Conservation (phyloP, 2,797 vertebrate genomes). For the Malacoctenus gilli region DNA sequence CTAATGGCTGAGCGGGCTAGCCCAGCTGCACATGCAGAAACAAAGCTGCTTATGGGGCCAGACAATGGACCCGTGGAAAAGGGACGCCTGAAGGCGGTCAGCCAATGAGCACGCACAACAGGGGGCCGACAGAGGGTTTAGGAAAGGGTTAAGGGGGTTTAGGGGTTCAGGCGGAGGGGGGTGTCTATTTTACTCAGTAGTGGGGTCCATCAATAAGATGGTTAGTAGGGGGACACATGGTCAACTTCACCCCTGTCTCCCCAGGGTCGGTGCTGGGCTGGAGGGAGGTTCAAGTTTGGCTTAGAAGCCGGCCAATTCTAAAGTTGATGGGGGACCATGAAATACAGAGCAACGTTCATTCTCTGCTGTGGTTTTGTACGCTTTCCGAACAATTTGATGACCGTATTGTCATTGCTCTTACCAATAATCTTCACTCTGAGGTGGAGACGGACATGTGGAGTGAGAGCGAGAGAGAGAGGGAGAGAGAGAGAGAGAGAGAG, state of each 20-base stretch:
- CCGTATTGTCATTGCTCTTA: slow-evolving; percentile 41
- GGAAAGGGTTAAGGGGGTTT: slow-evolving; percentile 74
- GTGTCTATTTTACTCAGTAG: slow-evolving; percentile 57
- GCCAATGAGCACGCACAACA: slow-evolving; percentile 77
- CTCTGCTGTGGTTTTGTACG: slow-evolving; percentile 48
- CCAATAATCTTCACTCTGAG: slow-evolving; percentile 13
- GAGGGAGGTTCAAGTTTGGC: slow-evolving; percentile 74
- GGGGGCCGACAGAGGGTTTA: slow-evolving; percentile 78
- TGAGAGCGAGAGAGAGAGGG: slow-evolving; percentile 10
- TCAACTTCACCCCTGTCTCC: slow-evolving; percentile 71
- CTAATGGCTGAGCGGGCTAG: slow-evolving; percentile 78
- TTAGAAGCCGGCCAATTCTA: slow-evolving; percentile 62
- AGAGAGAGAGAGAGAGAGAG: slow-evolving; percentile 29
- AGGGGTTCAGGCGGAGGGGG: slow-evolving; percentile 55
- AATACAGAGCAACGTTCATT: slow-evolving; percentile 75
- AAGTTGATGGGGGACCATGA: slow-evolving; percentile 78
- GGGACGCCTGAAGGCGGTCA: slow-evolving; percentile 81
- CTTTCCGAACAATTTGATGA: slow-evolving; percentile 47
- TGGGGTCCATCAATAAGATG: slow-evolving; percentile 69
- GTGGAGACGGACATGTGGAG: slow-evolving; percentile 22
- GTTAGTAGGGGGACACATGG: slow-evolving; percentile 70
- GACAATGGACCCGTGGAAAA: slow-evolving; percentile 79
- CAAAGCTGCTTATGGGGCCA: slow-evolving; percentile 82
- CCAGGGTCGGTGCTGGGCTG: slow-evolving; percentile 59
- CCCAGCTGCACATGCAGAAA: slow-evolving; percentile 84